Percentiles rank a stretch among this genome's conserved stretches.
These are phyloP conservation scores for Hiodon alosoides DNA, from an alignment of 2,113 vertebrate genomes.

Conservation along the genomic window DNA sequence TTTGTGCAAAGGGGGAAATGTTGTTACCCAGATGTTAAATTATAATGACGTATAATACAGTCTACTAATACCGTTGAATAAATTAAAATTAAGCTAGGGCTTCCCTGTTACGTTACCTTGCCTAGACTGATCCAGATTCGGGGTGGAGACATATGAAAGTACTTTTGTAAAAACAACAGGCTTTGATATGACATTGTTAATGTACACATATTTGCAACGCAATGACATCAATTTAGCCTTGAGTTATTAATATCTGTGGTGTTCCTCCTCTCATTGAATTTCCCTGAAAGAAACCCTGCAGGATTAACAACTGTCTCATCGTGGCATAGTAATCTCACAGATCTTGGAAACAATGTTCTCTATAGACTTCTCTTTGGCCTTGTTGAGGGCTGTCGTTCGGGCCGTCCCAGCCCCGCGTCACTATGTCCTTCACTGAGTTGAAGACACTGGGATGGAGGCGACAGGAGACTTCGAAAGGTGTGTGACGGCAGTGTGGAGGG, in stretches of 20 bases:
- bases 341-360: too few species aligned
- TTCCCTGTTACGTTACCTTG: neutral
- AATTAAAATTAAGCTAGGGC: too few species aligned
- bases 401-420: neutral
- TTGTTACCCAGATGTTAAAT: neutral
- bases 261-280: too few species aligned
- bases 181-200: neutral
- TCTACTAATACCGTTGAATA: neutral
- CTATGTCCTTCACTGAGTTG: neutral
- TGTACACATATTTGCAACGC: neutral
- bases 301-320: too few species aligned
- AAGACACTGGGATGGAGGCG: neutral
- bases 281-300: too few species aligned
- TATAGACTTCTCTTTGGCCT: too few species aligned
- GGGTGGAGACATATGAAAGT: neutral
- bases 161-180: too few species aligned
- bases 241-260: neutral
- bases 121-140: neutral
- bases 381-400: too few species aligned
- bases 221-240: neutral
- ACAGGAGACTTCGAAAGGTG: neutral
- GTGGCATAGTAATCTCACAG: too few species aligned
- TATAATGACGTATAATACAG: conserved; percentile 2
- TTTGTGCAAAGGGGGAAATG: neutral
- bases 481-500: neutral